These are phyloP conservation scores for Syrista parreyssii DNA, from an alignment of 2,888 invertebrate species.

Conservation along the genomic window DNA sequence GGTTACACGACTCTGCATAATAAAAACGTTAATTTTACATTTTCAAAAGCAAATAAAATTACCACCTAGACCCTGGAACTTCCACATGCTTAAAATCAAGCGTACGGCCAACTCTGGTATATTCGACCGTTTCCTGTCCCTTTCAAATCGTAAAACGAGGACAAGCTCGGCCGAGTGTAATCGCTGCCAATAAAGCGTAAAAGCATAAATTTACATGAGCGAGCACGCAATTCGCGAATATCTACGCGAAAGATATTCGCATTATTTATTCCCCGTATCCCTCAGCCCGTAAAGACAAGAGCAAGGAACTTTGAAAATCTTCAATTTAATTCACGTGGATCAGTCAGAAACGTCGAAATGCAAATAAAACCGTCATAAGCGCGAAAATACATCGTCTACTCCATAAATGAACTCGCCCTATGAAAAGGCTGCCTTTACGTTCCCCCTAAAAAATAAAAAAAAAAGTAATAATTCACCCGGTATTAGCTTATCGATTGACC, in stretches of 20 bases:
- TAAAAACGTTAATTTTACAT: neutral
- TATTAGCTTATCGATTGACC: neutral
- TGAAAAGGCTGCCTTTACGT: neutral
- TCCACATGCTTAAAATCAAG: neutral
- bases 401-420: neutral
- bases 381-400: too few relatives aligned
- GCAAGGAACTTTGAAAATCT: neutral
- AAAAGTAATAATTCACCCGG: neutral
- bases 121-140: neutral
- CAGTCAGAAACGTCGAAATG: too few relatives aligned
- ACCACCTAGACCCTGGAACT: neutral
- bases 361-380: too few relatives aligned
- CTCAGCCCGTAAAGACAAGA: too few relatives aligned
- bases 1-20: neutral
- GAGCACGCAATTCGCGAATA: neutral
- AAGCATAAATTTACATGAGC: neutral
- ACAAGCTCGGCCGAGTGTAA: neutral
- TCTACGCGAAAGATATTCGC: neutral
- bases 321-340: neutral
- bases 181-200: neutral
- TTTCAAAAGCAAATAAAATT: neutral
- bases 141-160: neutral
- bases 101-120: neutral
- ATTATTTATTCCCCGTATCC: neutral
- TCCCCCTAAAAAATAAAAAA: too few relatives aligned